A percentile compares a stretch with the other conserved stretches of the same genome.
phyloP scores from a whole-genome alignment of 2,888 invertebrate species.

The Syrphus vitripennis region DNA sequence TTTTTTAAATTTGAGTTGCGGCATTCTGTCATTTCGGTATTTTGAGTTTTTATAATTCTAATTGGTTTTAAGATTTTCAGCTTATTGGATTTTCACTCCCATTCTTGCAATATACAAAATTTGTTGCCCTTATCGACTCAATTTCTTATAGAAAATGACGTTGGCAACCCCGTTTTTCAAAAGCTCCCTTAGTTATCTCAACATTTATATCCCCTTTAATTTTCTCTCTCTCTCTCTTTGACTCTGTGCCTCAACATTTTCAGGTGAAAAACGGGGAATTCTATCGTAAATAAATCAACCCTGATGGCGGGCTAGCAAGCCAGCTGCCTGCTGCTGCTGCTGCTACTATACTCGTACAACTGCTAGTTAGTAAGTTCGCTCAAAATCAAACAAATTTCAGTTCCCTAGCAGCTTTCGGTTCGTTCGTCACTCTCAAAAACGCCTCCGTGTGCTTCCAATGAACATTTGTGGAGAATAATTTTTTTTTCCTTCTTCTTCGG shows the following conservation, averaged over 20 bases:
- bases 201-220: not conserved
- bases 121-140: no score
- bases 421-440: slow-evolving; percentile 18
- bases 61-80: no score
- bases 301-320: slow-evolving; percentile 17
- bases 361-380: slow-evolving; percentile 23
- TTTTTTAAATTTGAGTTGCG: no score
- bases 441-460: slow-evolving; percentile 24
- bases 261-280: slow-evolving; percentile 1
- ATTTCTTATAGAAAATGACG: no score
- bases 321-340: not conserved
- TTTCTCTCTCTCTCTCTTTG: not conserved
- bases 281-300: slow-evolving; percentile 44
- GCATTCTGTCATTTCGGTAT: no score
- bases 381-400: slow-evolving; percentile 60
- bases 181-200: not conserved
- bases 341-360: not conserved
- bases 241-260: slow-evolving; percentile 6
- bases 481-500: not conserved
- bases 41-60: no score
- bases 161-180: not conserved
- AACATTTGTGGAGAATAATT: slow-evolving; percentile 53
- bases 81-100: no score
- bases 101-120: no score
- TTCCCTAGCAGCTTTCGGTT: slow-evolving; percentile 65